These are phyloP conservation scores for Liparis tanakae DNA, from an alignment of 2,797 vertebrate species.

Conservation along the genomic window DNA sequence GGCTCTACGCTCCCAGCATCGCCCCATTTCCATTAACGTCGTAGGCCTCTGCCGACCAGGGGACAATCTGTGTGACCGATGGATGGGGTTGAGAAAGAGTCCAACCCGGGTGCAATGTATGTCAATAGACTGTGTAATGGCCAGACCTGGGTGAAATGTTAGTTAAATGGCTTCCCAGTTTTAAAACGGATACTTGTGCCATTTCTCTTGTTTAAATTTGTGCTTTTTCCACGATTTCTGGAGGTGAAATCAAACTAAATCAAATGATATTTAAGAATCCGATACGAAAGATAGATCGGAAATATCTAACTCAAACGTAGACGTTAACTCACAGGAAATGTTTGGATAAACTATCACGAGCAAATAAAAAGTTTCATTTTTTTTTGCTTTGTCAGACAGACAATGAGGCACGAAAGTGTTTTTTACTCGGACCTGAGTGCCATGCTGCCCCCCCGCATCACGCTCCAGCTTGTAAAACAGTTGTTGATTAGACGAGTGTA, in stretches of 20 bases:
- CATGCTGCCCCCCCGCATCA: conserved; percentile 14
- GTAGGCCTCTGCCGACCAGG: conserved; percentile 75
- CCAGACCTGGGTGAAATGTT: conserved; percentile 73
- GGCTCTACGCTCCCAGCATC: conserved; percentile 82
- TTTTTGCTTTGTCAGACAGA: conserved; percentile 3
- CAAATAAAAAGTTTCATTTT: conserved; percentile 18
- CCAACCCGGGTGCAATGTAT: conserved; percentile 74
- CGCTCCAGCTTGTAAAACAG: conserved; percentile 53
- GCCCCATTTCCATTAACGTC: conserved; percentile 82
- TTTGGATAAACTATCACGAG: conserved; percentile 12
- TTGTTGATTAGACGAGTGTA: conserved; percentile 64
- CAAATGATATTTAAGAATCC: conserved; percentile 36
- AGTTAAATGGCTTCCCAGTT: conserved; percentile 72
- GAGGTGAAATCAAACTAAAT: conserved; percentile 48
- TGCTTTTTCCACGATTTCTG: conserved; percentile 33
- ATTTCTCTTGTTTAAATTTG: conserved; percentile 43
- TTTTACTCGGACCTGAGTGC: conserved; percentile 4
- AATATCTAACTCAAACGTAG: conserved; percentile 24
- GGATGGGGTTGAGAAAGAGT: conserved; percentile 77
- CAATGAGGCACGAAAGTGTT: background rate
- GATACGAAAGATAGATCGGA: conserved; percentile 14
- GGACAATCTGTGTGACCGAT: conserved; percentile 80
- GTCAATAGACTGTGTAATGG: conserved; percentile 80
- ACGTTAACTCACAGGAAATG: conserved; percentile 12
- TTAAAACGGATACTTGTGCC: conserved; percentile 60